Evolutionary conservation across 2,888 invertebrate genomes (phyloP).

Genomic region (Cryptosula pallasiana): DNA sequence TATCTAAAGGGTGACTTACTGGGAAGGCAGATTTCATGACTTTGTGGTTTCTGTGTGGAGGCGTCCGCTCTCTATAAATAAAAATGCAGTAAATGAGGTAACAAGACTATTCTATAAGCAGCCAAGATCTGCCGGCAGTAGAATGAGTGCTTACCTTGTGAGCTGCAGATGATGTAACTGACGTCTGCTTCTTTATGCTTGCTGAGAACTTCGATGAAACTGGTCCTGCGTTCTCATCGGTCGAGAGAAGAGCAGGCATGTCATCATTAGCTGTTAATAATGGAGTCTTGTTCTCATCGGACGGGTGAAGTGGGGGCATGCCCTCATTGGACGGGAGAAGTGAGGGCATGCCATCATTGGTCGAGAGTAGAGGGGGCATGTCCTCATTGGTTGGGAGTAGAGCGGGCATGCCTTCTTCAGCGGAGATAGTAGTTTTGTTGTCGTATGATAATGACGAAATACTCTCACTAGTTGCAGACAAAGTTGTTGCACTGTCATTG

Average conservation of each 20-base stretch:
- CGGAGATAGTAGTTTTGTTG: neutral
- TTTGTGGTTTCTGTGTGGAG: too few relatives aligned
- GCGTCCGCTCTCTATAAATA: too few relatives aligned
- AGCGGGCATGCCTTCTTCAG: neutral
- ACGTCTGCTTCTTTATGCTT: too few relatives aligned
- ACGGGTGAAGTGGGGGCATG: neutral
- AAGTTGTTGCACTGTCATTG: neutral
- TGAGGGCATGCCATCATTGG: neutral
- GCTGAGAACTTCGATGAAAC: too few relatives aligned
- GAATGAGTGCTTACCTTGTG: too few relatives aligned
- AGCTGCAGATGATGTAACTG: too few relatives aligned
- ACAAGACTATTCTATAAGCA: too few relatives aligned
- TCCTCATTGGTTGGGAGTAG: neutral
- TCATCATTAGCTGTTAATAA: neutral
- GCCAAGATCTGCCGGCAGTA: too few relatives aligned
- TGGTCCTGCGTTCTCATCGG: neutral
- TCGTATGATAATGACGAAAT: neutral
- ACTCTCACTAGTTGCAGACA: neutral
- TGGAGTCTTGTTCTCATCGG: neutral
- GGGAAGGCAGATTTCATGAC: too few relatives aligned
- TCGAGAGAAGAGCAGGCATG: neutral
- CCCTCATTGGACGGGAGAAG: neutral
- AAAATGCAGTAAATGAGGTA: too few relatives aligned
- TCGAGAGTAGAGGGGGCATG: neutral
- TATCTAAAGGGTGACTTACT: too few relatives aligned